Evolutionary conservation across 2,113 vertebrate genomes (phyloP).

Genomic region (Prochilodus magdalenae): DNA sequence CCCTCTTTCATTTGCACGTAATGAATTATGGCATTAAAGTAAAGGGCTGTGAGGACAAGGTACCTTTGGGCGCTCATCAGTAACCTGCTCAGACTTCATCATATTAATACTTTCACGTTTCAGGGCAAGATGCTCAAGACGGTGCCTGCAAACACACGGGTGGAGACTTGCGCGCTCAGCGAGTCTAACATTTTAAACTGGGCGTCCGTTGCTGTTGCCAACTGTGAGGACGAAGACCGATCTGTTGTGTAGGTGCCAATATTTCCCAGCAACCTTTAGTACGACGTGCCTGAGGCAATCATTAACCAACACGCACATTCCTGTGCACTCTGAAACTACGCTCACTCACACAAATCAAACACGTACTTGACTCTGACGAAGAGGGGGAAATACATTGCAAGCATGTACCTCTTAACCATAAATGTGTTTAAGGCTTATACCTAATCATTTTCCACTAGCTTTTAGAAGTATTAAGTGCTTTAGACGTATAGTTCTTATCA

Average conservation of each 20-base stretch:
- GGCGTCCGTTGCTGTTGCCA: not conserved
- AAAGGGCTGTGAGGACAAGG: not conserved
- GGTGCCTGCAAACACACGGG: not conserved
- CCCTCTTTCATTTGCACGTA: not conserved
- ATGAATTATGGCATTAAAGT: not conserved
- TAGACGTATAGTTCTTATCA: too few species aligned
- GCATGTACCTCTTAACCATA: too few species aligned
- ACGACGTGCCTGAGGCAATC: slow-evolving; percentile 46
- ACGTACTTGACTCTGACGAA: not conserved
- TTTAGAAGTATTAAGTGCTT: too few species aligned
- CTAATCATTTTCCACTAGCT: too few species aligned
- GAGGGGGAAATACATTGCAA: not conserved
- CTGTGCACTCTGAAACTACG: slow-evolving; percentile 35
- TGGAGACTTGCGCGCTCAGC: not conserved
- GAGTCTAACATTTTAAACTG: not conserved
- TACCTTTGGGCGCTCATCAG: not conserved
- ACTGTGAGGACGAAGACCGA: not conserved
- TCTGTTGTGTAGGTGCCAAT: not conserved
- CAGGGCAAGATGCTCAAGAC: not conserved
- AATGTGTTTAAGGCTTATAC: too few species aligned
- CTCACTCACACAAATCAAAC: slow-evolving; percentile 41
- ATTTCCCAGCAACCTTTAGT: slow-evolving; percentile 27
- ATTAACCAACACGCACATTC: slow-evolving; percentile 54
- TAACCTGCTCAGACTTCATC: not conserved
- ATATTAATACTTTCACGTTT: not conserved